Conservation (phyloP, 2,888 invertebrate genomes). For the Harpagoxenus sublaevis region DNA sequence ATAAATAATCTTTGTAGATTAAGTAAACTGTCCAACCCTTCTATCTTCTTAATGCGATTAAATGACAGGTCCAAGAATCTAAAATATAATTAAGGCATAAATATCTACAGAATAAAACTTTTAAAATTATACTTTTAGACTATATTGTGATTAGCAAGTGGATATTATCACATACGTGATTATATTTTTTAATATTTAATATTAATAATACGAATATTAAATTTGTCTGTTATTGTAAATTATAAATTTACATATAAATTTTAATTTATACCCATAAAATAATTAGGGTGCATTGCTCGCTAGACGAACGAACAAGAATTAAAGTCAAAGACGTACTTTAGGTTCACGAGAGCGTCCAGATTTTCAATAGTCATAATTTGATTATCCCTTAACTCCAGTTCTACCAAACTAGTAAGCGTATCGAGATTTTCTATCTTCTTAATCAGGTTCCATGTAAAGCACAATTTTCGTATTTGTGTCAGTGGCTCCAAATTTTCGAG, state of each 20-base stretch:
- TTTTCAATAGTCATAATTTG: conserved; percentile 97
- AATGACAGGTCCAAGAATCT: conserved; percentile 98
- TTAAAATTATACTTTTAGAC: conserved; percentile 11
- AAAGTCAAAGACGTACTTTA: conserved; percentile 90
- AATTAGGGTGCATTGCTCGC: neutral
- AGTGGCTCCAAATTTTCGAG: conserved; percentile 94
- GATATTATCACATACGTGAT: neutral
- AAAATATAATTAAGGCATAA: conserved; percentile 79
- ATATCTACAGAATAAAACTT: neutral
- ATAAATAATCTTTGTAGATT: conserved; percentile 95
- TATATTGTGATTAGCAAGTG: neutral
- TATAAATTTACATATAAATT: neutral
- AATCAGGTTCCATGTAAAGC: conserved; percentile 97
- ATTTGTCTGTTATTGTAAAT: neutral
- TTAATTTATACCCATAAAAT: neutral
- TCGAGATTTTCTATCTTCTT: conserved; percentile 96
- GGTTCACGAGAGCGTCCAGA: conserved; percentile 93
- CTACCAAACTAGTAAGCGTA: conserved; percentile 92
- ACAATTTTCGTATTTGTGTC: conserved; percentile 92
- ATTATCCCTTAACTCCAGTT: conserved; percentile 98
- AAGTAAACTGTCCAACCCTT: conserved; percentile 91
- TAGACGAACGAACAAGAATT: neutral
- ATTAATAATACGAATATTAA: neutral
- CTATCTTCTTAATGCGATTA: conserved; percentile 95
- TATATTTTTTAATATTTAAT: neutral